Conservation (phyloP, 2,113 vertebrate species). For the Scartelaos histophorus region DNA sequence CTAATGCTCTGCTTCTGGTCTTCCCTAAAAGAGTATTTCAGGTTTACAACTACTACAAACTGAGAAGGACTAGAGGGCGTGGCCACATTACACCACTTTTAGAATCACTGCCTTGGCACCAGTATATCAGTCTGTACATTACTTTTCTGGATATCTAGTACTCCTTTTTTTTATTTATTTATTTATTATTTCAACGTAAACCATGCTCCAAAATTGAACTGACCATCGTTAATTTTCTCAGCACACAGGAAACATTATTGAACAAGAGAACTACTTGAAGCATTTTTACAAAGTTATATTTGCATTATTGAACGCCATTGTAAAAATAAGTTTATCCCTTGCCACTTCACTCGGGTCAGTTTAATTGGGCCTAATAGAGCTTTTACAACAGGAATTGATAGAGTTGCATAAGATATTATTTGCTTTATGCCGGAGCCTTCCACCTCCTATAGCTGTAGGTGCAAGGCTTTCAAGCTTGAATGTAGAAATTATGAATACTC, state of each 20-base stretch:
- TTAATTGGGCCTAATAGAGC: constrained; percentile 22
- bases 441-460: neutral
- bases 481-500: neutral
- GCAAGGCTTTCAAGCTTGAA: neutral
- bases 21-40: too few relatives aligned
- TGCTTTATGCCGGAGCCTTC: constrained; percentile 15
- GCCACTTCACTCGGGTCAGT: too few relatives aligned
- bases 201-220: too few relatives aligned
- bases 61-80: too few relatives aligned
- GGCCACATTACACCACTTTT: too few relatives aligned
- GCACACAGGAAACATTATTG: neutral
- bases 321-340: neutral
- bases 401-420: constrained; percentile 9
- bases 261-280: neutral
- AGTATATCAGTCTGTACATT: too few relatives aligned
- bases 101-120: too few relatives aligned
- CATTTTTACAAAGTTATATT: neutral
- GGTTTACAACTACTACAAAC: too few relatives aligned
- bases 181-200: too few relatives aligned
- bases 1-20: too few relatives aligned
- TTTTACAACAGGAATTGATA: constrained; percentile 29
- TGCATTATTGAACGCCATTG: neutral
- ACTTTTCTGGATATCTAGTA: too few relatives aligned
- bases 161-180: too few relatives aligned
- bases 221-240: neutral